Conservation (phyloP, 2,888 invertebrate genomes). For the Caenorhabditis drosophilae region DNA sequence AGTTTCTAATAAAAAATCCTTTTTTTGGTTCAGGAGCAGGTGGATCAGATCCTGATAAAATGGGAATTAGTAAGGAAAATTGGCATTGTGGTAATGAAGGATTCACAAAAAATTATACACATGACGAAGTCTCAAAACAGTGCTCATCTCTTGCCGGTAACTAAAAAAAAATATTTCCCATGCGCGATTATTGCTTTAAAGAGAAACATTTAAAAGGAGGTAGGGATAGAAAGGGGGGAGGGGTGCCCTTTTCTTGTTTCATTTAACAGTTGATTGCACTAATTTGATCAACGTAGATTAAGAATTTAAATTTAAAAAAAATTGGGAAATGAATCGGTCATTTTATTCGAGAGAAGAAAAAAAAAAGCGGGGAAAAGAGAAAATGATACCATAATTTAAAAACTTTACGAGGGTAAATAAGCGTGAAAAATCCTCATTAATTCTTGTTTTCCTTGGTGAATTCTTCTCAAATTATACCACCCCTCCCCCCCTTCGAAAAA, state of each 20-base stretch:
- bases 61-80: constrained; percentile 12
- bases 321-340: no score
- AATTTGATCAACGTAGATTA: constrained; percentile 4
- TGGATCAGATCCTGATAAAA: constrained; percentile 12
- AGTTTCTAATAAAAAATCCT: no score
- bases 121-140: constrained; percentile 5
- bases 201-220: no score
- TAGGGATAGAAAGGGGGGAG: no score
- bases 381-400: neutral
- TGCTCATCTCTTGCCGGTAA: constrained; percentile 39
- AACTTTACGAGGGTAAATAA: constrained; percentile 4
- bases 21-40: constrained; percentile 19
- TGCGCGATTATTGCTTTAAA: no score
- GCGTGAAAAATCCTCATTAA: constrained; percentile 1
- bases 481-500: no score
- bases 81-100: constrained; percentile 48
- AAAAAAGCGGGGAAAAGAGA: neutral
- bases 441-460: neutral
- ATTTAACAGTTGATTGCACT: neutral
- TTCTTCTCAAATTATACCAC: no score
- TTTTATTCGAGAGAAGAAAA: no score
- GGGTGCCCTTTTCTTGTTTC: neutral
- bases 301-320: no score
- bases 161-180: constrained; percentile 1
- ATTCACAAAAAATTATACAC: constrained; percentile 15